Percentiles rank a stretch among this genome's conserved stretches.
These are phyloP conservation scores for Smittia sp. DNA, from an alignment of 2,888 invertebrate species.

Conservation along the genomic window DNA sequence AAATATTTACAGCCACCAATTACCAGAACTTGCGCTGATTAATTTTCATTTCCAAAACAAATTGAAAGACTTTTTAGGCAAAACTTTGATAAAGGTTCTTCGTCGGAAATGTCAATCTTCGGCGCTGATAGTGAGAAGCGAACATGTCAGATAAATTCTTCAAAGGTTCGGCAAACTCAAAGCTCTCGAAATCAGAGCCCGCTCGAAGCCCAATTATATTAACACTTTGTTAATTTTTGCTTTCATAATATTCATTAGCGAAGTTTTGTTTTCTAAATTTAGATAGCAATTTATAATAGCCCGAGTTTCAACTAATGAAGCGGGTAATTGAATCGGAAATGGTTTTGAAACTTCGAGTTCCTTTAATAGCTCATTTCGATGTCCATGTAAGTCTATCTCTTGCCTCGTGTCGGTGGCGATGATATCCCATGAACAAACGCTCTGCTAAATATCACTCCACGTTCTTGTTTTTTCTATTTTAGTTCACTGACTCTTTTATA, in stretches of 20 bases:
- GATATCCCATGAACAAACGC: not conserved
- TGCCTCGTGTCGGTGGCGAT: not conserved
- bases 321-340: conserved; percentile 11
- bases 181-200: no score
- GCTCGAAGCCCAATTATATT: no score
- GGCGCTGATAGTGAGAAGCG: no score
- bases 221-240: not conserved
- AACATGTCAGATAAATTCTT: no score
- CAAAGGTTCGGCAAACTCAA: no score
- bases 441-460: conserved; percentile 23
- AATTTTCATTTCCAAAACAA: no score
- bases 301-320: not conserved
- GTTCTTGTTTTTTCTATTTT: conserved; percentile 34
- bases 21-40: no score
- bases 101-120: no score
- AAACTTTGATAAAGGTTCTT: no score
- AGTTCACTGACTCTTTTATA: conserved; percentile 36
- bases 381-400: not conserved
- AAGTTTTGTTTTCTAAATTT: conserved; percentile 1
- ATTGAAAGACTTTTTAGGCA: no score
- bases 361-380: not conserved
- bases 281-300: not conserved
- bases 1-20: no score
- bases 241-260: conserved; percentile 33
- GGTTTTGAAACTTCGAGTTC: not conserved